Evolutionary conservation across 2,113 vertebrate genomes (phyloP).

Genomic region (Sus scrofa): T2T-Sscrofa CM000822.6:10405001-10405500

Average conservation of each 20-base stretch:
- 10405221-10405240: neutral
- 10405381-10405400: neutral
- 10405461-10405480: neutral
- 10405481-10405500: neutral
- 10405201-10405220: neutral
- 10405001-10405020: neutral
- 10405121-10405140: neutral
- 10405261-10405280: neutral
- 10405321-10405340: neutral
- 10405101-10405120: neutral
- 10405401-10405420: neutral
- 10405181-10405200: conserved; percentile 13
- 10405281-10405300: neutral
- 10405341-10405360: neutral
- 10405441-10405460: neutral
- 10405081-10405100: neutral
- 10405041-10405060: neutral
- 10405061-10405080: neutral
- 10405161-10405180: neutral
- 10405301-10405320: neutral
- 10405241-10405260: neutral
- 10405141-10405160: neutral
- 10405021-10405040: conserved; percentile 11
- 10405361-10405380: neutral
- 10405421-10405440: neutral